A percentile compares a stretch with the other conserved stretches of the same genome.
phyloP scores from a whole-genome alignment of 2,888 invertebrate species.

The Trachelus stipa region DNA sequence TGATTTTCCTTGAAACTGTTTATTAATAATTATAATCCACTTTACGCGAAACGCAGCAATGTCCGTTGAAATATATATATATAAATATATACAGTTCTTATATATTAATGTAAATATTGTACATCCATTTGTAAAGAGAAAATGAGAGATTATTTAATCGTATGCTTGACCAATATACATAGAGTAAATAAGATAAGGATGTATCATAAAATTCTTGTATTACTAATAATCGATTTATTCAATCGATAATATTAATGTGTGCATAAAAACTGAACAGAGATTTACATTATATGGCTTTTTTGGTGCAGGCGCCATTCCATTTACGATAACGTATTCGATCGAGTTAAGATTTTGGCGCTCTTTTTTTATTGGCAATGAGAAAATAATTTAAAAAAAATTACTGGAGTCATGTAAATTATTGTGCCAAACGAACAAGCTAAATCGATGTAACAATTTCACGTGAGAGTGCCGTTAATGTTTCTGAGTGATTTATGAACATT shows the following conservation, averaged over 20 bases:
- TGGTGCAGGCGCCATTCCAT: no score
- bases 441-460: no score
- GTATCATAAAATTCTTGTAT: constrained; percentile 21
- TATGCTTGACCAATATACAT: constrained; percentile 47
- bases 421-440: constrained; percentile 35
- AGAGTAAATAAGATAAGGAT: constrained; percentile 21
- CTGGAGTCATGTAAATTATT: constrained; percentile 1
- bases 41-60: no score
- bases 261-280: constrained; percentile 1
- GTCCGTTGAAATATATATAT: no score
- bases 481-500: no score
- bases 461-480: no score
- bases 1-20: no score
- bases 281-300: background rate
- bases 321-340: no score
- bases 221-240: background rate
- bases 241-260: constrained; percentile 1
- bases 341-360: no score
- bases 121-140: constrained; percentile 47
- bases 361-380: no score
- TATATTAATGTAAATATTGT: constrained; percentile 51
- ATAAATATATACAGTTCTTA: constrained; percentile 8
- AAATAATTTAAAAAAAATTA: no score
- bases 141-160: constrained; percentile 27
- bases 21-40: no score